Base-by-base conservation (phyloP, 1,140 invertebrate genomes). In the Microplitis demolitor region DNA sequence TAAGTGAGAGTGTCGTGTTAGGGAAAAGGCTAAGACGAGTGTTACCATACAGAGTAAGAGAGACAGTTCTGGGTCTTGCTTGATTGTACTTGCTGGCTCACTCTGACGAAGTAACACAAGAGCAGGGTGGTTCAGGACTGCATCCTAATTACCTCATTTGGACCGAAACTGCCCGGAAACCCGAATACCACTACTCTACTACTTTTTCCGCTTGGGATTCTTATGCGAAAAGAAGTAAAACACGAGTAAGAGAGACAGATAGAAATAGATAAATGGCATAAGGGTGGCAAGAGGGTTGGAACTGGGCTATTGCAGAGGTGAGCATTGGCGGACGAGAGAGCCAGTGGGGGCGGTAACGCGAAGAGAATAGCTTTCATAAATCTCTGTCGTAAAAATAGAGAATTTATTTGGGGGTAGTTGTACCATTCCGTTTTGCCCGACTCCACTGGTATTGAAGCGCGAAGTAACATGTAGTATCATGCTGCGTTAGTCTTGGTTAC, bases 91-190 rank as follows among this genome's bases (percentile, higher is more conserved):
- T 68, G 77, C 70, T 69, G 72, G 34, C 63, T 66, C 45, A 66
- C 35, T 56, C 54, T 39, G 31, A 13, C 45, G 4, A 33, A 31
- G 50, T 24, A 61, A 69, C 0, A 37, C 34, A 67, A 63, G 13
- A 62, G 51, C 61, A 69, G 74, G 73, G 76, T 71, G 37, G 16
- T 77, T 74, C 79, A 84, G 79, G 80, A 84, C 80, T 85, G 84
- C 83, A 86, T 86, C 79, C 83, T 86, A 86, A 86, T 86, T 86
- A 84, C 84, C 84, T 85, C 82, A 86, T 86, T 86, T 84, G 78
- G 68, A 76, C 77, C 76, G 71, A 83, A 84, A 85, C 84, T 84
- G 81, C 78, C 79, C 82, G 80, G 82, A 85, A 72, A 84, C 80
- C 78, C 54, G 70, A 39, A 51, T 73, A 71, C 71, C 66, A 60